Conservation (phyloP, 1,140 invertebrate species). For the Portunus trituberculatus region DNA sequence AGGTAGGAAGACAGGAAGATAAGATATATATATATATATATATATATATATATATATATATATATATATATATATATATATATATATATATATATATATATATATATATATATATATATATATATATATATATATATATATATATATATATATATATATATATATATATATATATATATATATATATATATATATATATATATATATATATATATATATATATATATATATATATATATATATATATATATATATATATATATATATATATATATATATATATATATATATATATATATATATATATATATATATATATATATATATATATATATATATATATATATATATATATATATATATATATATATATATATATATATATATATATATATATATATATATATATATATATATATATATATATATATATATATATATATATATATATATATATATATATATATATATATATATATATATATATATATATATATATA, state of each 20-base stretch:
- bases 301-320: not conserved
- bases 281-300: not conserved
- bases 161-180: not conserved
- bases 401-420: not conserved
- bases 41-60: too few relatives aligned
- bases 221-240: not conserved
- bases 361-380: too few relatives aligned
- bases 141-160: not conserved
- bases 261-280: not conserved
- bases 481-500: not conserved
- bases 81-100: too few relatives aligned
- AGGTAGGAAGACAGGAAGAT: too few relatives aligned
- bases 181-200: not conserved
- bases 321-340: not conserved
- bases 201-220: too few relatives aligned
- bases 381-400: too few relatives aligned
- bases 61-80: too few relatives aligned
- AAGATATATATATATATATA: too few relatives aligned
- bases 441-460: not conserved
- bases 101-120: not conserved
- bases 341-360: too few relatives aligned
- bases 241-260: not conserved
- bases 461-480: not conserved
- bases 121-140: not conserved
- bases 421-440: not conserved